Base-by-base conservation (phyloP, 2,113 vertebrate genomes). In the Anarrhichthys ocellatus region DNA sequence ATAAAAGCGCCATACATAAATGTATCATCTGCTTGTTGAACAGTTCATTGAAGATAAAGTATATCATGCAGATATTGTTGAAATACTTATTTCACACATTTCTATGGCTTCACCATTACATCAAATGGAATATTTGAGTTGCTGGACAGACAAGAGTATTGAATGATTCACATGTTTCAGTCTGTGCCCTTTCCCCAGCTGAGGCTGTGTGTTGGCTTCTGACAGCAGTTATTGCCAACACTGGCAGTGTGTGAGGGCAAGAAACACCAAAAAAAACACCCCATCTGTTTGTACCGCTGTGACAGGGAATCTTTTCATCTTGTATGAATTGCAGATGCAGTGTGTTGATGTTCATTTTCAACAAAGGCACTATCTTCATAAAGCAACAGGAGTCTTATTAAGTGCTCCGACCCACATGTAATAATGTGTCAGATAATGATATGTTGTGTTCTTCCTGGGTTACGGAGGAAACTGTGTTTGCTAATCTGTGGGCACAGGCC, bases 121-220 rank as follows among this genome's bases (percentile, higher is more conserved):
- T 66, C 50, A 76, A 70, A 42, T 63, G 5, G 46, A 70, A 76
- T 83, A 80, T 40, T 63, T 67, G 4, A 71, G 5, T 52, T 48
- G 50, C 44, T 24, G 10, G 20, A 63, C 22, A 36, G 17, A 18
- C 56, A 3, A 3, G 32, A 22, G 8, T 40, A 24, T 18, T 7
- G 29, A 65, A 61, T 50, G 36, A 48, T 22, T 11, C 3, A 36
- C 22, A 15, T 48, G 6, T 4, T 65, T 75, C 24, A 6, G 20
- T 73, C 18, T 62, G 14, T 40, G 52, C 27, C 0, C 15, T 15
- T 54, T 38, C 6, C 9, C 29, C 40, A 52, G 71, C 52, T 42
- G 58, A 54, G 32, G 42, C 40, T 69, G 34, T 40, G 2, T 15
- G 52, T 67, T 52, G 29, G 32, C 27, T 7, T 67, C 48, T 66